Evolutionary conservation across 1,140 invertebrate genomes (phyloP).

Genomic region (Cyclina sinensis): DNA sequence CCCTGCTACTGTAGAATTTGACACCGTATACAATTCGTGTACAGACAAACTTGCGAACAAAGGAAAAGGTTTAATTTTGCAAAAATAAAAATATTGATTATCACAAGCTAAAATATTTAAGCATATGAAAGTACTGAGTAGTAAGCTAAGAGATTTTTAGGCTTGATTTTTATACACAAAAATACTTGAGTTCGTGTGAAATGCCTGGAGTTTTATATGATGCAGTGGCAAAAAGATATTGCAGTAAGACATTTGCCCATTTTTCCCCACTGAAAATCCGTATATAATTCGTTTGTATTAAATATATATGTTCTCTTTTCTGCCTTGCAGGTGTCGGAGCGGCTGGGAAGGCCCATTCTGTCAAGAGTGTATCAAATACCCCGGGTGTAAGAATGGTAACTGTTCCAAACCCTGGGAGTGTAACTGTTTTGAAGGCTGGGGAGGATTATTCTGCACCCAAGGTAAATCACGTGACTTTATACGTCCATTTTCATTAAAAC

Average conservation of each 20-base stretch:
- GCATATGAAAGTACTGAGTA: not conserved
- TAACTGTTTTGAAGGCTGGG: conserved; percentile 90
- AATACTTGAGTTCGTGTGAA: too few species aligned
- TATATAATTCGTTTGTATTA: too few species aligned
- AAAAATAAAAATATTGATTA: too few species aligned
- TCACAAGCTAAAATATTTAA: too few species aligned
- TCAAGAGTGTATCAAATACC: conserved; percentile 88
- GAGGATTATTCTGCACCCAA: conserved; percentile 89
- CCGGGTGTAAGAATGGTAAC: conserved; percentile 88
- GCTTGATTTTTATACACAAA: too few species aligned
- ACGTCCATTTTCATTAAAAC: too few species aligned
- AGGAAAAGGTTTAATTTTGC: conserved; percentile 10
- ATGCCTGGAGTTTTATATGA: too few species aligned
- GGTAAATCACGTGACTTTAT: conserved; percentile 82
- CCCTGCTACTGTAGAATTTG: not conserved
- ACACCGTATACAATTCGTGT: not conserved
- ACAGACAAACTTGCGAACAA: conserved; percentile 6
- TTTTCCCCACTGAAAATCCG: too few species aligned
- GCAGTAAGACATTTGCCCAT: too few species aligned
- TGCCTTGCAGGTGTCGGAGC: conserved; percentile 88
- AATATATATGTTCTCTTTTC: too few species aligned
- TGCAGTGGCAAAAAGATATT: too few species aligned
- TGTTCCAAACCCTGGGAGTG: conserved; percentile 88
- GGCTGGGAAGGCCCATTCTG: conserved; percentile 88
- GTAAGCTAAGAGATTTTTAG: not conserved